A percentile compares a stretch with the other conserved stretches of the same genome.
Evolutionary conservation across 2,797 vertebrate genomes (phyloP).

Genomic region (Mus minutoides): DNA sequence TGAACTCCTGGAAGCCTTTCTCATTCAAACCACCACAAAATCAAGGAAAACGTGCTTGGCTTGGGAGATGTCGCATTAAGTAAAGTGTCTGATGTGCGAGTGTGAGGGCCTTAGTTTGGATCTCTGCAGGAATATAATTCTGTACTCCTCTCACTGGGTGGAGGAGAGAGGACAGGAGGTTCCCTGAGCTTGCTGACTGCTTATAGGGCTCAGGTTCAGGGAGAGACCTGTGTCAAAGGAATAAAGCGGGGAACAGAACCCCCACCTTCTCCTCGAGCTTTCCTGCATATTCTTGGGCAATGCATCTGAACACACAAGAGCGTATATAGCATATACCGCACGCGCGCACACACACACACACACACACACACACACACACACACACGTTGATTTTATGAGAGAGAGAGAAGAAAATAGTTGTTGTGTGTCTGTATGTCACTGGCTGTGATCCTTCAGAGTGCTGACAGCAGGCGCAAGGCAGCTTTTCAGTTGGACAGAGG

Average conservation of each 20-base stretch:
- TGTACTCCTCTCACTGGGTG: no score
- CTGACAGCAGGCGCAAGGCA: background rate
- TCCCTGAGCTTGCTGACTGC: background rate
- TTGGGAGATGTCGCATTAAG: background rate
- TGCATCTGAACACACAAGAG: background rate
- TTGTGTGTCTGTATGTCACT: background rate
- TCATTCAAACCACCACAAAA: background rate
- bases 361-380: no score
- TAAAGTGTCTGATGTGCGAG: background rate
- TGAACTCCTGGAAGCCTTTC: background rate
- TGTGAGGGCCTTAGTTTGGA: no score
- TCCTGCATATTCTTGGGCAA: background rate
- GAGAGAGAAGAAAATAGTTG: constrained; percentile 30
- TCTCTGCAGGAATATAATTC: background rate
- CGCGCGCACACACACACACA: background rate
- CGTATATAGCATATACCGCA: background rate
- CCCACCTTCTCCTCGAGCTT: background rate
- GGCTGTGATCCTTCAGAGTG: background rate
- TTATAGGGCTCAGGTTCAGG: background rate
- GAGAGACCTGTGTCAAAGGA: background rate
- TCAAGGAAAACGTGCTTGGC: background rate
- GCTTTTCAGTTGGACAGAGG: background rate
- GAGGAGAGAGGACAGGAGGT: no score
- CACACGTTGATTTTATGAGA: constrained; percentile 25
- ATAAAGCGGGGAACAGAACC: background rate